These are phyloP conservation scores for Illadopsis cleaveri DNA, from an alignment of 2,113 vertebrate genomes.

Conservation along the genomic window DNA sequence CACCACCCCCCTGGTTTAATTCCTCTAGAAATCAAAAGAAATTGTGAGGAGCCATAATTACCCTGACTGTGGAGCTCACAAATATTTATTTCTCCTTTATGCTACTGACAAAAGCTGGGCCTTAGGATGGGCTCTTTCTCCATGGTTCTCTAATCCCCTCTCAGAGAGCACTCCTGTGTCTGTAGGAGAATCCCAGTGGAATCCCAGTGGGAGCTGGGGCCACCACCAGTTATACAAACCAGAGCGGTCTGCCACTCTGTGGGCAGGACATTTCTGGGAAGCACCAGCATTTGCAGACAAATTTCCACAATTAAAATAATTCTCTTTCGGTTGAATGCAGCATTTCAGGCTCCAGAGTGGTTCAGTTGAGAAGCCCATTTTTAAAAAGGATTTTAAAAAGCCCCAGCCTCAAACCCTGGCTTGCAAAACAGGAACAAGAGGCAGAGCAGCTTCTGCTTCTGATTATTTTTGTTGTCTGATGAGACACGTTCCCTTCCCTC, in stretches of 20 bases:
- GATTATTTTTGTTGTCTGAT: background rate
- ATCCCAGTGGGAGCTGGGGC: background rate
- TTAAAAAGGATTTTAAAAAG: background rate
- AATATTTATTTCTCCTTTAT: background rate
- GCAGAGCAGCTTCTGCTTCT: background rate
- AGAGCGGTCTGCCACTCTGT: fast-evolving
- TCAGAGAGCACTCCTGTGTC: background rate
- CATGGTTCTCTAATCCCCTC: background rate
- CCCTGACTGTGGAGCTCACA: background rate
- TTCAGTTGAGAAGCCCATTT: background rate
- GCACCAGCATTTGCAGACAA: background rate
- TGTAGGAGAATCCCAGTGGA: background rate
- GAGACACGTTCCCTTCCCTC: background rate
- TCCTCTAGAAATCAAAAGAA: background rate
- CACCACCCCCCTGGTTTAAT: background rate
- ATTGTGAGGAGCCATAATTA: fast-evolving
- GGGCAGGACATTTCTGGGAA: background rate
- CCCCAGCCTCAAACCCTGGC: background rate
- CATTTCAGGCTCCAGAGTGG: background rate
- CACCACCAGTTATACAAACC: background rate
- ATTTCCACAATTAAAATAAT: background rate
- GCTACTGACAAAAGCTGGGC: background rate
- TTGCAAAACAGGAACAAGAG: background rate
- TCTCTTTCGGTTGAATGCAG: background rate
- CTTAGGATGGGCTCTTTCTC: background rate